Base-by-base conservation (phyloP, 1,140 invertebrate species). In the Drosophila parabipectinata region DNA sequence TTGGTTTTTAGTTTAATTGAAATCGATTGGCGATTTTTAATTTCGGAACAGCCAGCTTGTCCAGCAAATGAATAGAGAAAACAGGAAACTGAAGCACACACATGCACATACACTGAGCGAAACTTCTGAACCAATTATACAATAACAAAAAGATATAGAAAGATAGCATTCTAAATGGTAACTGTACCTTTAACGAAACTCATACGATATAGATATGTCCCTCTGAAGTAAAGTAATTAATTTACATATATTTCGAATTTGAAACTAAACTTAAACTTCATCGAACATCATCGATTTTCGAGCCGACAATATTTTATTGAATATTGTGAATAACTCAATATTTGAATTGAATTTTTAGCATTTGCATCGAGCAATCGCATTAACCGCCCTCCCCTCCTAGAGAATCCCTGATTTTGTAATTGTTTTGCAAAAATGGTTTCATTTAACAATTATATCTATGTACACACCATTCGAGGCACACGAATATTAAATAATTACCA, bases 221-320 rank as follows among this genome's bases (percentile, higher is more conserved):
- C 32, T 50, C 56, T 59, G 48, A 60, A 52, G 21, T 55, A 48
- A 60, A 52, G 21, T 55, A 48, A 47, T 53, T 55, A 34, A 57
- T 60, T 53, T 37, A 32, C 3, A 32, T 37, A n/a, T 37, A 37
- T 37, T 37, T 37, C 34, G 51, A 21, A 47, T 47, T 47, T 54
- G 59, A 47, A 34, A 14, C 14, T 44, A n/a, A 44, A 18, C 24
- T 28, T 28, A 5, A 28, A 28, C 15, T 37, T 55, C 39, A 45
- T 68, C 64, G 63, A 67, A 69, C 39, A 15, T 52, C 50, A 71
- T 71, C 67, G 41, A 56, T 77, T 50, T 69, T 60, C 54, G 41
- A 64, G 50, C 61, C 32, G 69, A 84, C 80, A 85, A 85, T 83
- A 83, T 83, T 83, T 83, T 83, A 83, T 83, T 83, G 80, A 83